These are phyloP conservation scores for Archaeoteleia sp. DNA, from an alignment of 2,888 invertebrate species.

Conservation along the genomic window DNA sequence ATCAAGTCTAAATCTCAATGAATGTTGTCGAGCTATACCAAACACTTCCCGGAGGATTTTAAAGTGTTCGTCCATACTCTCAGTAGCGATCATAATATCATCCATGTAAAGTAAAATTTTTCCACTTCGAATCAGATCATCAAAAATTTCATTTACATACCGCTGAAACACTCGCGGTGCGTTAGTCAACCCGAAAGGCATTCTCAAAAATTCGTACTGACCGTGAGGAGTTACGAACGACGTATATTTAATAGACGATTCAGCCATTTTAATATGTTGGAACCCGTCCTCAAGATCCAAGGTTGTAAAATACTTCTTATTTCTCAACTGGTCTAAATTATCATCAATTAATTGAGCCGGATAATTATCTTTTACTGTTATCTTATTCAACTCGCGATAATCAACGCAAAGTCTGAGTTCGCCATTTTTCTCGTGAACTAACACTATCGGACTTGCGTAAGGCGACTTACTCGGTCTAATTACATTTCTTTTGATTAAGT, in stretches of 20 bases:
- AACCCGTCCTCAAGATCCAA: too few relatives aligned
- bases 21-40: not conserved
- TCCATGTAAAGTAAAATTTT: conserved; percentile 7
- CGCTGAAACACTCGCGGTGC: too few relatives aligned
- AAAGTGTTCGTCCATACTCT: not conserved
- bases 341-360: conserved; percentile 1
- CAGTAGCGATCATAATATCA: conserved; percentile 4
- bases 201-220: conserved; percentile 61
- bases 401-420: too few relatives aligned
- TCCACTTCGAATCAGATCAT: not conserved
- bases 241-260: too few relatives aligned
- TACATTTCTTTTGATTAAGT: not conserved
- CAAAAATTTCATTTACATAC: not conserved
- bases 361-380: too few relatives aligned
- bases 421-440: too few relatives aligned
- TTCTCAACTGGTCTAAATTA: not conserved
- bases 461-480: too few relatives aligned
- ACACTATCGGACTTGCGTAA: not conserved
- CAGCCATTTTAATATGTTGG: too few relatives aligned
- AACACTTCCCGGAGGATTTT: conserved; percentile 29
- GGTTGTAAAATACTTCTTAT: not conserved
- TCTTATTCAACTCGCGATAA: too few relatives aligned
- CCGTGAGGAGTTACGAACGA: too few relatives aligned
- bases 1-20: too few relatives aligned
- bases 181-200: too few relatives aligned